Evolutionary conservation across 2,888 invertebrate genomes (phyloP).

Genomic region (Sinopyrophorus schimmeli): DNA sequence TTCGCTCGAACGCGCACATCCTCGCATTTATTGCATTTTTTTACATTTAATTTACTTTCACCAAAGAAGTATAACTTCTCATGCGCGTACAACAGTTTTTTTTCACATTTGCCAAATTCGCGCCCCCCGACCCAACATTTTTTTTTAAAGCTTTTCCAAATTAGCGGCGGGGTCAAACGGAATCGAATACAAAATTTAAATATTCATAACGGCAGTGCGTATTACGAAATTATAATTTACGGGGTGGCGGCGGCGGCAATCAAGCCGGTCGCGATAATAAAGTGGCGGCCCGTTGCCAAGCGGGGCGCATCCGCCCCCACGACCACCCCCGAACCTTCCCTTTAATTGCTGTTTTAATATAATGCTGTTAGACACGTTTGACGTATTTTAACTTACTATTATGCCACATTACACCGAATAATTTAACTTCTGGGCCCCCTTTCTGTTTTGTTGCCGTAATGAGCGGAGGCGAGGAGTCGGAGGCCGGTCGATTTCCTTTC

Average conservation of each 20-base stretch:
- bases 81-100: no score
- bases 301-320: constrained; percentile 19
- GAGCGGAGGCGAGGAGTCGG: not conserved
- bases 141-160: no score
- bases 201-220: constrained; percentile 42
- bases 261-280: constrained; percentile 40
- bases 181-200: constrained; percentile 38
- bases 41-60: no score
- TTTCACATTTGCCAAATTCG: no score
- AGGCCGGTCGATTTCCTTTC: not conserved
- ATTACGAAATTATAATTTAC: constrained; percentile 43
- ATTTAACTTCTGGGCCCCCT: constrained; percentile 8
- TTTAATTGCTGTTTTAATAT: constrained; percentile 40
- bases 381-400: constrained; percentile 23
- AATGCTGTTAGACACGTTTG: constrained; percentile 35
- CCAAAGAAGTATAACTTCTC: no score
- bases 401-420: constrained; percentile 8
- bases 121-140: no score
- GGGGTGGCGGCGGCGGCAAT: constrained; percentile 35
- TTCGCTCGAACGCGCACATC: no score
- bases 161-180: constrained; percentile 15
- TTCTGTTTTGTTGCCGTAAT: not conserved
- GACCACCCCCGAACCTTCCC: constrained; percentile 14
- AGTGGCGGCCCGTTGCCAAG: constrained; percentile 36
- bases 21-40: no score